Evolutionary conservation across 2,113 vertebrate species (phyloP).

Genomic region (Chloropsis cyanopogon): DNA sequence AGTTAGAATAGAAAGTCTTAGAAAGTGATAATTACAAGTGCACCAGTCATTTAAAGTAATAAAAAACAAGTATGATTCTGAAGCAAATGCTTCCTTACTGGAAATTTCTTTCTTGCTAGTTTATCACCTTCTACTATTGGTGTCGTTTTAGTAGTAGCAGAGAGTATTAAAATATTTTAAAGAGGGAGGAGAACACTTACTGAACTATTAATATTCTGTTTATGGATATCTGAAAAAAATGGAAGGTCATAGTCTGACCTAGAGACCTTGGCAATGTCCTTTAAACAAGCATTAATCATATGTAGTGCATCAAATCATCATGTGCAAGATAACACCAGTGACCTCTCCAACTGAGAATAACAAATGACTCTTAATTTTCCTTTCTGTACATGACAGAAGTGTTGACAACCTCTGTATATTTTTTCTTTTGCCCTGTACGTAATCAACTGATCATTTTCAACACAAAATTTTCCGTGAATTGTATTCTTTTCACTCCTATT

Average conservation of each 20-base stretch:
- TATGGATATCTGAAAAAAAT: conserved; percentile 8
- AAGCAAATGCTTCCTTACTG: background rate
- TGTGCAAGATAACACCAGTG: conserved; percentile 51
- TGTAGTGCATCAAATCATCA: conserved; percentile 52
- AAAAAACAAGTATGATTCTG: background rate
- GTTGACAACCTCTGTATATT: conserved; percentile 40
- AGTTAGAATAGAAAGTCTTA: background rate
- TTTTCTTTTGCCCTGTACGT: conserved; percentile 42
- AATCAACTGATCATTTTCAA: conserved; percentile 12
- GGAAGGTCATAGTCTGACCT: conserved; percentile 41
- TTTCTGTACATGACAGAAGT: conserved; percentile 50
- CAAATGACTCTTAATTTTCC: conserved; percentile 45
- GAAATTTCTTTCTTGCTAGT: background rate
- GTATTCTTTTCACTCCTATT: background rate
- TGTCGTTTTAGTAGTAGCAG: background rate
- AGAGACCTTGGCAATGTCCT: conserved; percentile 58
- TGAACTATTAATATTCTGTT: conserved; percentile 38
- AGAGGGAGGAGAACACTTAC: background rate
- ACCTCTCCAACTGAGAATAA: conserved; percentile 50
- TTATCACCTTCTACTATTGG: background rate
- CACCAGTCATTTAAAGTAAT: background rate
- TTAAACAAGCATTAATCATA: conserved; percentile 65
- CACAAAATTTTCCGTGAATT: background rate
- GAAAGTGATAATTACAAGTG: background rate
- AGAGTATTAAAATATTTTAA: background rate